A percentile compares a stretch with the other conserved stretches of the same genome.
Conservation (phyloP, 2,113 vertebrate species). For the Zonotrichia leucophrys region DNA sequence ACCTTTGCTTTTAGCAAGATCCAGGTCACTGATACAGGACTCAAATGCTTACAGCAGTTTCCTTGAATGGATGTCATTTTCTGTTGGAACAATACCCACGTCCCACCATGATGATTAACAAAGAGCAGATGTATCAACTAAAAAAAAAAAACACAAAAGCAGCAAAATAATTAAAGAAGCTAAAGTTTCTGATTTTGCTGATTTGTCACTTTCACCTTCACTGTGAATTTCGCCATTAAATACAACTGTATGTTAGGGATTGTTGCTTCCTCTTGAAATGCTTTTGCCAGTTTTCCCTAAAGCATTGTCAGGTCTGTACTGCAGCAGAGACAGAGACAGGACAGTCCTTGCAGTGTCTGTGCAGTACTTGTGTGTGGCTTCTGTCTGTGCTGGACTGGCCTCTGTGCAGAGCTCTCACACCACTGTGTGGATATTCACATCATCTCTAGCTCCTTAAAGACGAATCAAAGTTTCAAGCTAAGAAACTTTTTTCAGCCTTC, state of each 20-base stretch:
- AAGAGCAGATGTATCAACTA: neutral
- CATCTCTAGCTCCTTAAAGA: neutral
- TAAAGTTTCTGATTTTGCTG: neutral
- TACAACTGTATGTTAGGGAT: neutral
- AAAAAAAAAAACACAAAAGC: neutral
- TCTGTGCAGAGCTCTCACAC: neutral
- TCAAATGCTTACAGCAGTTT: neutral
- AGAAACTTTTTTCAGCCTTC: neutral
- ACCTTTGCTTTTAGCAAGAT: neutral
- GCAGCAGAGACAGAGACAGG: neutral
- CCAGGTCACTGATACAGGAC: neutral
- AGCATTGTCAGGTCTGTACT: neutral
- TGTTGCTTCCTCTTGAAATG: neutral
- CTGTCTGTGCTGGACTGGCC: neutral
- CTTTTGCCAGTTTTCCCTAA: neutral
- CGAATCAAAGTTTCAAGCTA: neutral
- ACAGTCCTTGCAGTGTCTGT: neutral
- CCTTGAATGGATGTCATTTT: neutral
- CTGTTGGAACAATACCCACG: neutral
- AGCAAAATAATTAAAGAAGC: neutral
- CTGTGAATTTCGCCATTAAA: neutral
- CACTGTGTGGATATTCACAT: fast-evolving
- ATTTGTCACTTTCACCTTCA: neutral
- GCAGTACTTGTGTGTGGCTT: neutral
- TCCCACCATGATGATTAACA: neutral